phyloP scores from a whole-genome alignment of 2,113 vertebrate species.

The Tauraco erythrolophus region DNA sequence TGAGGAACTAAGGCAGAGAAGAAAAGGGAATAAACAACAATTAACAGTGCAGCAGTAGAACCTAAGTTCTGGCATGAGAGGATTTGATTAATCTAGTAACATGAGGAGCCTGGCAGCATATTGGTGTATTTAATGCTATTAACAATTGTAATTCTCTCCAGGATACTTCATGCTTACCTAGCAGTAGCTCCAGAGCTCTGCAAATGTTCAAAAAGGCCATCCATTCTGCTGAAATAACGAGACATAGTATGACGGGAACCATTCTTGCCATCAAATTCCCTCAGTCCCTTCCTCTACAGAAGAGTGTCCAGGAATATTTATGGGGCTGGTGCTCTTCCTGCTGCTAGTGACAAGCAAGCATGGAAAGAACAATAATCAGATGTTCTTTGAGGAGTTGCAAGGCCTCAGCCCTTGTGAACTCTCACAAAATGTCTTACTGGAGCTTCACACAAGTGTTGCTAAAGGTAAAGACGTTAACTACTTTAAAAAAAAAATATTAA shows the following conservation, averaged over 20 bases:
- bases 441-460: neutral
- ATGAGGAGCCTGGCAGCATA: neutral
- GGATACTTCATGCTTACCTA: neutral
- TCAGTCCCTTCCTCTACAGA: neutral
- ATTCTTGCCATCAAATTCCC: neutral
- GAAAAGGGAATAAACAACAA: neutral
- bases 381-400: neutral
- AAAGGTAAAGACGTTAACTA: neutral
- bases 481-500: neutral
- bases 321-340: neutral
- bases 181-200: neutral
- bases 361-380: slow-evolving; percentile 2
- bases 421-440: neutral
- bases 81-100: slow-evolving; percentile 6
- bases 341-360: neutral
- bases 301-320: neutral
- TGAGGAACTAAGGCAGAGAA: neutral
- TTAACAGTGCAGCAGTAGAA: neutral
- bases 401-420: neutral
- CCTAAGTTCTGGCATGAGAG: neutral
- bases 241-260: neutral
- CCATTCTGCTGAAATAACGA: neutral
- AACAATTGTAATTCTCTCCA: neutral
- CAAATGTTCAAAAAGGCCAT: neutral
- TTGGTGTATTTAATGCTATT: neutral